Conservation (phyloP, 2,888 invertebrate genomes). For the Drosophila anomelani region DNA sequence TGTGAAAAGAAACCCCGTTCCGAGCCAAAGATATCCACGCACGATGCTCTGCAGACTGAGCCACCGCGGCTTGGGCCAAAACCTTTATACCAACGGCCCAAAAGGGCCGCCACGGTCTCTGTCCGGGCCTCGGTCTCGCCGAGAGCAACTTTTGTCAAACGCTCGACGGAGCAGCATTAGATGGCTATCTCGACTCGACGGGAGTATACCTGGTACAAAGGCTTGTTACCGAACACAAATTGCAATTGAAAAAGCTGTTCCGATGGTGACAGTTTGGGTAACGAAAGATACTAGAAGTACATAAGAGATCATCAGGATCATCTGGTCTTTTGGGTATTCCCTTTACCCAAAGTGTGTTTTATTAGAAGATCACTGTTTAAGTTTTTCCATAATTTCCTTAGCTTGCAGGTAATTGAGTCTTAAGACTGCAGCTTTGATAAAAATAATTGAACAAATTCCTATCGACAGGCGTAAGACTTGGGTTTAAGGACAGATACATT, state of each 20-base stretch:
- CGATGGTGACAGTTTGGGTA: conserved; percentile 1
- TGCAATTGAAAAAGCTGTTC: conserved; percentile 11
- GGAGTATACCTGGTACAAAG: conserved; percentile 26
- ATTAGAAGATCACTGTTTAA: background rate
- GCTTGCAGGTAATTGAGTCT: background rate
- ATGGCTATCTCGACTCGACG: conserved; percentile 30
- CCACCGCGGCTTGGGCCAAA: conserved; percentile 43
- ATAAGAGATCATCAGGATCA: background rate
- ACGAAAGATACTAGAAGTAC: background rate
- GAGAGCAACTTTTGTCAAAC: conserved; percentile 43
- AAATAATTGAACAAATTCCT: conserved; percentile 4
- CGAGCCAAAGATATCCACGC: conserved; percentile 43
- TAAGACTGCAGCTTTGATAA: background rate
- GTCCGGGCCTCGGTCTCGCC: conserved; percentile 10
- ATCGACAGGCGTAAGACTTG: background rate
- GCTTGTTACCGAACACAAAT: conserved; percentile 9
- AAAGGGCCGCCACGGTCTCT: conserved; percentile 33
- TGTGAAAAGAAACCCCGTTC: conserved; percentile 3
- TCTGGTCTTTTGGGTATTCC: background rate
- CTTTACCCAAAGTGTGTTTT: background rate
- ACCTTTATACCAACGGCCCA: conserved; percentile 57
- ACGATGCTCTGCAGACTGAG: conserved; percentile 62
- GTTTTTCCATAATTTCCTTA: background rate
- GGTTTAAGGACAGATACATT: too few species aligned
- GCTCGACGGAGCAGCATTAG: conserved; percentile 41